Evolutionary conservation across 2,888 invertebrate species (phyloP).

Genomic region (Seira musarum): DNA sequence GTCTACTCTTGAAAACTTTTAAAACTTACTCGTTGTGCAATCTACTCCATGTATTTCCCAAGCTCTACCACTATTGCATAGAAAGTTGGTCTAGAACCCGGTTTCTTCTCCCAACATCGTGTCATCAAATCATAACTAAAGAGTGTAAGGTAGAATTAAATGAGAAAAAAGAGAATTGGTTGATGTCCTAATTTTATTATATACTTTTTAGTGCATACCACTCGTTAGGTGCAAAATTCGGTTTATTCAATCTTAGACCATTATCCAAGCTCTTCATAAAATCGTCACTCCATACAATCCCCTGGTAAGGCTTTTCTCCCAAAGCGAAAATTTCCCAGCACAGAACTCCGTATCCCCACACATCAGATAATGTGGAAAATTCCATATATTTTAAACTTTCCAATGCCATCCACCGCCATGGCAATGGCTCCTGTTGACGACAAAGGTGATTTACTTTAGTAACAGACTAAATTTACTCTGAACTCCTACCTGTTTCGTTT

Average conservation of each 20-base stretch:
- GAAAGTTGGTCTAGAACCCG: slow-evolving; percentile 13
- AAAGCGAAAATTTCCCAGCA: slow-evolving; percentile 44
- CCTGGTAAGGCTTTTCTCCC: slow-evolving; percentile 40
- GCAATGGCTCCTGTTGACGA: slow-evolving; percentile 25
- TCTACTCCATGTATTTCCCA: too few species aligned
- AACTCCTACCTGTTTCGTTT: slow-evolving; percentile 38
- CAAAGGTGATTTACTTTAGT: neutral
- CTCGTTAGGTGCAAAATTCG: slow-evolving; percentile 20
- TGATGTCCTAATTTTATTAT: neutral
- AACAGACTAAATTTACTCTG: too few species aligned
- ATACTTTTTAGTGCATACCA: neutral
- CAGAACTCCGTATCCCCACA: slow-evolving; percentile 29
- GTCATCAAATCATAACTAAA: slow-evolving; percentile 35
- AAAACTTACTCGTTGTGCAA: too few species aligned
- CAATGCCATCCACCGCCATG: slow-evolving; percentile 34
- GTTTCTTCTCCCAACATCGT: slow-evolving; percentile 30
- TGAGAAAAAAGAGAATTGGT: too few species aligned
- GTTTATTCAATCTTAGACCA: slow-evolving; percentile 23
- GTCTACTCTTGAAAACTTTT: too few species aligned
- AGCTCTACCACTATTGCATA: slow-evolving; percentile 22
- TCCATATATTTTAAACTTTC: slow-evolving; percentile 31
- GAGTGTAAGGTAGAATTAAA: neutral
- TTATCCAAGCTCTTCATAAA: slow-evolving; percentile 29
- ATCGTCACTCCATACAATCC: slow-evolving; percentile 18
- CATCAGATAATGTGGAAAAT: slow-evolving; percentile 29